Conservation (phyloP, 2,797 vertebrate species). For the Halcyon smyrnensis region DNA sequence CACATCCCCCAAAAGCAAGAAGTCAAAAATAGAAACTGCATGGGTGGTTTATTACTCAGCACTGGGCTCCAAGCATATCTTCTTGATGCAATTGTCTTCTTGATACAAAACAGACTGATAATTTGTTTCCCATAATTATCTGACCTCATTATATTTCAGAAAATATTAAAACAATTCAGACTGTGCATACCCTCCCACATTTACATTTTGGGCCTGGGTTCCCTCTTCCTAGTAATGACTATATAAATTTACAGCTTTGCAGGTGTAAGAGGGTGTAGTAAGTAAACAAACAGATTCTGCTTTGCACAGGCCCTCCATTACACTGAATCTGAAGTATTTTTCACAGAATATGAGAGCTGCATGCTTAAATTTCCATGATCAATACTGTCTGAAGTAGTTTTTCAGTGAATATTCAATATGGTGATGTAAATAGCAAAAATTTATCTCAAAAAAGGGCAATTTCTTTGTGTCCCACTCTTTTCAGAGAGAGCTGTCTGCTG, state of each 20-base stretch:
- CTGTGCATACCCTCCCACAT: background rate
- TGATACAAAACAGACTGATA: constrained; percentile 39
- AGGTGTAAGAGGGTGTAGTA: background rate
- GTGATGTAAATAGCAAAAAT: background rate
- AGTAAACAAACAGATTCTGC: background rate
- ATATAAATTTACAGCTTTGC: background rate
- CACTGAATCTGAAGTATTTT: background rate
- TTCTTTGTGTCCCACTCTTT: background rate
- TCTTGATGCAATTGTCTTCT: background rate
- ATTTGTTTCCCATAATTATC: constrained; percentile 9
- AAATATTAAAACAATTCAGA: background rate
- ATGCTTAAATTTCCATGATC: background rate
- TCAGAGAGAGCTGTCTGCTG: background rate
- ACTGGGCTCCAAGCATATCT: background rate
- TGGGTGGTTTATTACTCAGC: constrained; percentile 65
- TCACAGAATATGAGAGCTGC: background rate
- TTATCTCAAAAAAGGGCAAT: background rate
- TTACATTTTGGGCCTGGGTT: background rate
- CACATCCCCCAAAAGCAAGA: constrained; percentile 20
- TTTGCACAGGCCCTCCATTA: background rate
- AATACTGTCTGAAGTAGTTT: background rate
- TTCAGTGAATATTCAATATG: background rate
- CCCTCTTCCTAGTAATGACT: background rate
- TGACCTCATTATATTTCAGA: background rate
- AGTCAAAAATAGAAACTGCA: constrained; percentile 61